Evolutionary conservation across 2,113 vertebrate genomes (phyloP), one percentile per base, ranked within the genome.

Genomic region (Zosterops japonicus): DNA sequence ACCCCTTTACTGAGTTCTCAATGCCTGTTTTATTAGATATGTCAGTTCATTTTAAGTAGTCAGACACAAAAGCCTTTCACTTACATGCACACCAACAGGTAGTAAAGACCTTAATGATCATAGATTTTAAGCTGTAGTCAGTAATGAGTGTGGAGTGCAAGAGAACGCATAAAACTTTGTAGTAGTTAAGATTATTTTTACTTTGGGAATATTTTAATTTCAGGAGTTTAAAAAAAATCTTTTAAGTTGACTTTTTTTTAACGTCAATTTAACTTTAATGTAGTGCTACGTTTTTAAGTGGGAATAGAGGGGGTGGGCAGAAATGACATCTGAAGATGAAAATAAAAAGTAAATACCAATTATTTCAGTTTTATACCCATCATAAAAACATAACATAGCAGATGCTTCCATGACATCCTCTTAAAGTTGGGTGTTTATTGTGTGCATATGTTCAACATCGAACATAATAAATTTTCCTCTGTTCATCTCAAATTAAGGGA

Each of bases 151-250:
- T 72, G 79, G 91, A 90, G 93, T 77, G 77, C 79, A 96, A 80
- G 82, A 90, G 31, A 85, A 63, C 70, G 63, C 69, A 94, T 90
- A 95, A 96, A 94, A 94, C 49, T 94, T 94, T 94, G 89, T 69
- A 86, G 93, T 97, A 89, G 92, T 96, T 95, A 97, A 94, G 81
- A 79, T 79, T 94, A 95, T 94, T 95, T 96, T 96, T 94, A 90
- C 65, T 92, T 63, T 41, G 93, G 76, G 91, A 93, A 82, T 84
- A 55, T 80, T 95, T 95, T 87, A 65, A 82, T 93, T 97, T 94
- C 71, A 92, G 36, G 68, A 95, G 68, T 93, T 93, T 76, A 64
- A 89, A 96, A 56, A 84, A 63, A 85, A 49, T 27, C 44, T 71
- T 94, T 95, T 55, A 92, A 78, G 93, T 56, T 50, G 31, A 76